Evolutionary conservation across 30 jellyfish, hydroid and myxozoan species (phyloP).

Genomic region (Catostylus mosaicus): DNA sequence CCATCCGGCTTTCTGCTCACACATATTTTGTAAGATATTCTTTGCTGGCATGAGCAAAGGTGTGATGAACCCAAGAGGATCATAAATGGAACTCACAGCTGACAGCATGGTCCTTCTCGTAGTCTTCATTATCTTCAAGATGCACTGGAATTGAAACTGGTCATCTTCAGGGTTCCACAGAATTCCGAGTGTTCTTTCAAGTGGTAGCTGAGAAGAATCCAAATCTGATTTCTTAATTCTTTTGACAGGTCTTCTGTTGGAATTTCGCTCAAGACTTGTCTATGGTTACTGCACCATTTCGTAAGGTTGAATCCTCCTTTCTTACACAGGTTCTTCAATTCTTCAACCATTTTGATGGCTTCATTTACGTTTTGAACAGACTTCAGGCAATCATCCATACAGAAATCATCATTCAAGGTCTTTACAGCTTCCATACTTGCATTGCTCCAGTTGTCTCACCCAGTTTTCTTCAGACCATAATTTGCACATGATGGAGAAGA

Average conservation of each 20-base stretch:
- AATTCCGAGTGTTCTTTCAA: conserved; percentile 45
- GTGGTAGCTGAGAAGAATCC: conserved; percentile 20
- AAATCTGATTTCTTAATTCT: conserved; percentile 9
- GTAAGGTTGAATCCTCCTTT: conserved; percentile 54
- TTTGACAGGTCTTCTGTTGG: conserved; percentile 18
- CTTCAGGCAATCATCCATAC: conserved; percentile 39
- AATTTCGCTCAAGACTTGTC: conserved; percentile 34
- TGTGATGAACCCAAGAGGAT: conserved; percentile 36
- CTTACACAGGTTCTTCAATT: conserved; percentile 20
- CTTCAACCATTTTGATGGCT: conserved; percentile 24
- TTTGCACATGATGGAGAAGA: conserved; percentile 46
- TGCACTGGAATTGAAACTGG: conserved; percentile 33
- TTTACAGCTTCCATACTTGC: conserved; percentile 51
- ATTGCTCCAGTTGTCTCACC: conserved; percentile 27
- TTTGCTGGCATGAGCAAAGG: conserved; percentile 35
- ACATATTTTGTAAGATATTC: conserved; percentile 27
- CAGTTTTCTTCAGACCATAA: conserved; percentile 49
- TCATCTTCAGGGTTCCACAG: conserved; percentile 40
- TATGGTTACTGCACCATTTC: conserved; percentile 24
- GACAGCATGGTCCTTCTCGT: conserved; percentile 6
- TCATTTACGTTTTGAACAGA: conserved; percentile 32
- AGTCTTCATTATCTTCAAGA: conserved; percentile 6
- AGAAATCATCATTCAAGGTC: conserved; percentile 32
- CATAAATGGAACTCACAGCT: conserved; percentile 12
- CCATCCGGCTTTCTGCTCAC: conserved; percentile 29